Evolutionary conservation across 2,113 vertebrate genomes (phyloP).

Genomic region (Hippocampus zosterae): DNA sequence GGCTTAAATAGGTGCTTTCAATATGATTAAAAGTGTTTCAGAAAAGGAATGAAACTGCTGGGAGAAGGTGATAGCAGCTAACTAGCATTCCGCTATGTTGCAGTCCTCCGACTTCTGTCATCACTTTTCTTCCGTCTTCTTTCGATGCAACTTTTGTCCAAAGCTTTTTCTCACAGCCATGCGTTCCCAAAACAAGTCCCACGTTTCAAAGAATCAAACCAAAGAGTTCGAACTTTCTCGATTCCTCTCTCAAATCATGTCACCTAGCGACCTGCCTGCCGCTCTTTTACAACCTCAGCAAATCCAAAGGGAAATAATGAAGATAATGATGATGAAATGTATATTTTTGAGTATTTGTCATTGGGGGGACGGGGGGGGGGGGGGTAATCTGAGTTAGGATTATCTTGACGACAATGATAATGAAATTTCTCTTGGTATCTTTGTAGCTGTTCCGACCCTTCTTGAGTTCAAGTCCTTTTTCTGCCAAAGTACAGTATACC

Average conservation of each 20-base stretch:
- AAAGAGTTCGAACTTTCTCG: constrained; percentile 73
- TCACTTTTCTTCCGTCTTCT: constrained; percentile 29
- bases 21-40: not conserved
- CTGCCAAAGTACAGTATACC: constrained; percentile 55
- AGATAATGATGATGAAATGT: constrained; percentile 72
- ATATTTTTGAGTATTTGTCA: constrained; percentile 82
- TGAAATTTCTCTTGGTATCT: constrained; percentile 76
- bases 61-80: constrained; percentile 16
- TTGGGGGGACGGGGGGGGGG: constrained; percentile 63
- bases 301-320: constrained; percentile 75
- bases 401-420: constrained; percentile 52
- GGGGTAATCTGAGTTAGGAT: constrained; percentile 59
- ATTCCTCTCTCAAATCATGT: constrained; percentile 50
- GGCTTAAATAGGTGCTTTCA: not conserved
- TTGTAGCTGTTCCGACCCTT: constrained; percentile 73
- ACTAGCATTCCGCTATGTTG: constrained; percentile 29
- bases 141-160: constrained; percentile 75
- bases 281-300: constrained; percentile 72
- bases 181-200: constrained; percentile 62
- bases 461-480: constrained; percentile 69
- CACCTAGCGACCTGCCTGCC: constrained; percentile 66
- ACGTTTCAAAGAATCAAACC: constrained; percentile 74
- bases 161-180: constrained; percentile 64
- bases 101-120: constrained; percentile 35
- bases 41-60: constrained; percentile 5